Evolutionary conservation across 2,797 vertebrate species (phyloP), one percentile per base, ranked within the genome.

Genomic region (Hypotaenidia okinawae): DNA sequence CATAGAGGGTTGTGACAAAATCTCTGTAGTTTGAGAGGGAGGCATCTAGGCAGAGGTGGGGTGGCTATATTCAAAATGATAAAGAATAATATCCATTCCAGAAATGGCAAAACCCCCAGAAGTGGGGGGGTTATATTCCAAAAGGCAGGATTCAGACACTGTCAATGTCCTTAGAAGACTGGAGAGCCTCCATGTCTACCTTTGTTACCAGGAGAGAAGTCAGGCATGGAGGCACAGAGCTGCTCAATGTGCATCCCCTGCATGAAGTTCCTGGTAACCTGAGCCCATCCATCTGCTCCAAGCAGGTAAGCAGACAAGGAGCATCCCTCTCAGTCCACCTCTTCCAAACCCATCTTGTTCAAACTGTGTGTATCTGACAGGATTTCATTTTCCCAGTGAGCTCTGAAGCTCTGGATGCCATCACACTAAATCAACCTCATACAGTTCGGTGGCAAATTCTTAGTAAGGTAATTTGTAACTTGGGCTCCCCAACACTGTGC

Each of bases 121-220:
- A 80, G 25, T 0, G 0, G 5, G 18, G 16, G 16, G 3, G 5
- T 33, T 33, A 4, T 59, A 30, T 7, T 52, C 39, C 10, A 24
- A 33, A 84, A 72, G 30, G 25, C n/a, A 55, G 10, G 16, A 59
- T 78, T 57, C 58, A 61, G 70, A 23, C 16, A 3, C n/a, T 19
- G 24, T 30, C 19, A 21, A 61, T 43, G 10, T 39, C 14, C 70
- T 63, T 43, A 33, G 61, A 75, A 10, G 10, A 15, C 17, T 59
- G 16, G 35, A n/a, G 9, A 75, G 2, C 9, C 5, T 87, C 54
- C 35, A 16, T 3, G 9, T 67, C 58, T 57, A 13, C 24, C 24
- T 70, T 74, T 63, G 24, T 10, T 3, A 0, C 5, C 4, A 8
- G 27, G 33, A 70, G 28, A 58, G 7, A 21, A 73, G 23, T 15